Evolutionary conservation across 2,113 vertebrate genomes (phyloP).

Genomic region (Notothenia rossii): DNA sequence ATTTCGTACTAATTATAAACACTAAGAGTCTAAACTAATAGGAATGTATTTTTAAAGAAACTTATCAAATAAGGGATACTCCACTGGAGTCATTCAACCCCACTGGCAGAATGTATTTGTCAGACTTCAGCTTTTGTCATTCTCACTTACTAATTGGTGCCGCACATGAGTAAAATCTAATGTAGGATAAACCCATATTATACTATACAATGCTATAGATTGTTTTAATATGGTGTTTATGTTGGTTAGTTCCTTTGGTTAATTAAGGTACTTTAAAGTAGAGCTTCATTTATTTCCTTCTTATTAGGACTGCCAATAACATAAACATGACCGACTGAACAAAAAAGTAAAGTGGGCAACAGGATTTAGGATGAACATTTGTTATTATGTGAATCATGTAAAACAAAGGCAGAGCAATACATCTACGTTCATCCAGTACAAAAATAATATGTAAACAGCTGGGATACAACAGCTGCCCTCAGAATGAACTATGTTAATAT

Average conservation of each 20-base stretch:
- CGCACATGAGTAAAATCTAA: no score
- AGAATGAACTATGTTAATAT: slow-evolving; percentile 4
- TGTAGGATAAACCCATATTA: no score
- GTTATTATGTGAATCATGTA: no score
- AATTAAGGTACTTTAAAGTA: background rate
- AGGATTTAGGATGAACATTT: background rate
- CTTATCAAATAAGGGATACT: background rate
- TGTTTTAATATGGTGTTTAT: background rate
- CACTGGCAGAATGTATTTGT: no score
- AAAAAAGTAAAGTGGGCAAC: background rate
- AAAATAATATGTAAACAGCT: slow-evolving; percentile 19
- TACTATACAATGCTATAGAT: no score
- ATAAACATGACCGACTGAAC: background rate
- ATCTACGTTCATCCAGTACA: background rate
- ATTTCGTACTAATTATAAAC: no score
- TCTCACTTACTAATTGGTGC: background rate
- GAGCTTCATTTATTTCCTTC: background rate
- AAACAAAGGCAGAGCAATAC: no score
- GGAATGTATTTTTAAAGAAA: no score
- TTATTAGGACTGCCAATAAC: background rate
- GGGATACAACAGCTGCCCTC: slow-evolving; percentile 34
- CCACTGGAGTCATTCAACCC: background rate
- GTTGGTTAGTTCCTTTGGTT: background rate
- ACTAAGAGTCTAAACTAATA: no score
- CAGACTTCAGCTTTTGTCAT: background rate